phyloP scores from a whole-genome alignment of 2,797 vertebrate genomes.

The Pteronotus mesoamericanus region DNA sequence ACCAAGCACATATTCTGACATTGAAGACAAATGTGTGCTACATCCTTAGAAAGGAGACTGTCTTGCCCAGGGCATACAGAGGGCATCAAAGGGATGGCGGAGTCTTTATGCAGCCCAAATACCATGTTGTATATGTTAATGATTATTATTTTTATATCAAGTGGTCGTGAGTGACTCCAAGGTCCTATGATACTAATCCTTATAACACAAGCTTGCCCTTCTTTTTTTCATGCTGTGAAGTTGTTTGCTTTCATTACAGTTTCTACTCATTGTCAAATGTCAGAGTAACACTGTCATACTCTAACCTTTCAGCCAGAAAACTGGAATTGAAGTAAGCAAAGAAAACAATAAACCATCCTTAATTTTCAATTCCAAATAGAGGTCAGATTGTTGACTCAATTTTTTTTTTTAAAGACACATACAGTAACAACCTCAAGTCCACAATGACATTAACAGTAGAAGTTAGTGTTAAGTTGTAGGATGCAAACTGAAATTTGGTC shows the following conservation, averaged over 20 bases:
- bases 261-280: neutral
- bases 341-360: neutral
- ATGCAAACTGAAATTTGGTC: neutral
- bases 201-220: neutral
- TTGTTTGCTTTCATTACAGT: neutral
- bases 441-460: neutral
- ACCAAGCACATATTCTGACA: neutral
- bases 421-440: neutral
- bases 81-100: neutral
- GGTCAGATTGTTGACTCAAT: neutral
- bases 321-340: neutral
- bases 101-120: neutral
- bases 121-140: neutral
- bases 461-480: neutral
- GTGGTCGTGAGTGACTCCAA: neutral
- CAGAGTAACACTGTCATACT: neutral
- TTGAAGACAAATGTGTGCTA: neutral
- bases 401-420: neutral
- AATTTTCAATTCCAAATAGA: neutral
- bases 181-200: neutral
- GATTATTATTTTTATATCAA: neutral
- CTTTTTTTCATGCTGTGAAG: neutral
- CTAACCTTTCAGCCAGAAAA: neutral
- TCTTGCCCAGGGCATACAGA: neutral
- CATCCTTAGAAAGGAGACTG: neutral